These are phyloP conservation scores for Taxidea taxus DNA, from an alignment of 2,113 vertebrate species.

Conservation along the genomic window DNA sequence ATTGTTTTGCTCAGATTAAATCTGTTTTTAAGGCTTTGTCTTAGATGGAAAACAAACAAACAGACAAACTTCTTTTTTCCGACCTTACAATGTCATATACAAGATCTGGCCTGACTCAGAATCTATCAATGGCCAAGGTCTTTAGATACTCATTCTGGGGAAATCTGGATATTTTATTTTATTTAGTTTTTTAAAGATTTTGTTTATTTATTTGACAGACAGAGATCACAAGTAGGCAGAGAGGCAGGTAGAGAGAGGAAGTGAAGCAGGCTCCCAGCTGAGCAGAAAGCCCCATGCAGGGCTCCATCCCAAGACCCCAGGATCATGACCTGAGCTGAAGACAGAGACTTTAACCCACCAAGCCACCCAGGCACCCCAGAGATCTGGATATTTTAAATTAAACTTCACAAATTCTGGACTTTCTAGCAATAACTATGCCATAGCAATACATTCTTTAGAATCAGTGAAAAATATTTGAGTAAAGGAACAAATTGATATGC, in stretches of 20 bases:
- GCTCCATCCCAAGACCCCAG: too few relatives aligned
- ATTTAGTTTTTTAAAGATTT: too few relatives aligned
- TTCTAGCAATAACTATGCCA: neutral
- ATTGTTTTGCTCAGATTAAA: neutral
- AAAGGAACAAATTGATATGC: neutral
- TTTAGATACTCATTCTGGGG: neutral
- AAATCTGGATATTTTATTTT: neutral
- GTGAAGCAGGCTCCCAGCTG: too few relatives aligned
- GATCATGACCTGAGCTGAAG: too few relatives aligned
- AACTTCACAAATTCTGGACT: neutral
- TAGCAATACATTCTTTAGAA: neutral
- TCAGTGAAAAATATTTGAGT: neutral
- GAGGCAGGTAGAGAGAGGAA: too few relatives aligned
- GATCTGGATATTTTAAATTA: neutral
- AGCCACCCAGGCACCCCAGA: neutral
- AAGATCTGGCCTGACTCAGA: neutral
- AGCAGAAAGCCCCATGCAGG: too few relatives aligned
- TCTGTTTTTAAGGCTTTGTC: neutral
- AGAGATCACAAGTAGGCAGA: too few relatives aligned
- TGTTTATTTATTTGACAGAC: too few relatives aligned
- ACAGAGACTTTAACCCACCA: too few relatives aligned
- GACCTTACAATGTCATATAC: neutral
- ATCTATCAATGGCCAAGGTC: neutral
- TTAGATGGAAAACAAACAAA: neutral
- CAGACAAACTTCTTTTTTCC: neutral